These are phyloP conservation scores for Nycticryphes semicollaris DNA, from an alignment of 2,113 vertebrate genomes.

Conservation along the genomic window DNA sequence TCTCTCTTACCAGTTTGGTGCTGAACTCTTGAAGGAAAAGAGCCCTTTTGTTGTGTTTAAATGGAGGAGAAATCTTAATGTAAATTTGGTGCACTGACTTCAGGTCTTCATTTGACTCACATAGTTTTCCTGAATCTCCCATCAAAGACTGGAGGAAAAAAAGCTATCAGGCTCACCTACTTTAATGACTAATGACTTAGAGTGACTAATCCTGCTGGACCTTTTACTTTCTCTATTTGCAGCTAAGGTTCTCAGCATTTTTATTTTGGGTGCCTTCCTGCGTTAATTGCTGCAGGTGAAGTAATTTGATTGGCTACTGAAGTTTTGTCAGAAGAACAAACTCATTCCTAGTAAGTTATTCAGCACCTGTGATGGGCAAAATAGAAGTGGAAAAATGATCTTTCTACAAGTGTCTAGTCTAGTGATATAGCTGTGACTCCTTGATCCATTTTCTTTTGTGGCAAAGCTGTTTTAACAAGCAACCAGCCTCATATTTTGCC, in stretches of 20 bases:
- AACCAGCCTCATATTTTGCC: neutral
- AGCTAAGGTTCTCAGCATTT: neutral
- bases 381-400: neutral
- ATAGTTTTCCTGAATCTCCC: neutral
- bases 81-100: neutral
- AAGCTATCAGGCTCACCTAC: neutral
- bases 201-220: neutral
- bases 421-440: neutral
- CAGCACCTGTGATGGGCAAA: neutral
- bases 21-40: neutral
- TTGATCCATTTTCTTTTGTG: neutral
- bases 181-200: neutral
- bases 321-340: neutral
- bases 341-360: neutral
- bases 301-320: neutral
- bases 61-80: neutral
- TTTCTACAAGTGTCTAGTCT: neutral
- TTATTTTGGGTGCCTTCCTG: neutral
- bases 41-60: neutral
- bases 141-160: neutral
- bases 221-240: neutral
- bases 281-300: neutral
- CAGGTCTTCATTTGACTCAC: neutral
- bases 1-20: neutral
- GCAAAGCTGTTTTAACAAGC: neutral